phyloP scores from a whole-genome alignment of 2,113 vertebrate genomes.

The Serilophus lunatus region DNA sequence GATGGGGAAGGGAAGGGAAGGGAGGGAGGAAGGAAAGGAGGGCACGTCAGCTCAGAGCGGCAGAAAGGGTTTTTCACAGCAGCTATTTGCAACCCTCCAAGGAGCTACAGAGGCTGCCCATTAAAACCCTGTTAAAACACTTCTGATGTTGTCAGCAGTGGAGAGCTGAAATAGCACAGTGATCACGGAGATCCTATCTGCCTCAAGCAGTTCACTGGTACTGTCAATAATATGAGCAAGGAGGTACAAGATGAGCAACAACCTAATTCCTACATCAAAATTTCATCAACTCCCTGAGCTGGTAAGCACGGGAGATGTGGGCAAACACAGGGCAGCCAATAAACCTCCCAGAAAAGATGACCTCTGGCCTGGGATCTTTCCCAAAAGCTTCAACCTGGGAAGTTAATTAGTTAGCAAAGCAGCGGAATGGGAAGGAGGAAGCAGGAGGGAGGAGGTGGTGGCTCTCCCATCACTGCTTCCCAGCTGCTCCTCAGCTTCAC shows the following conservation, averaged over 20 bases:
- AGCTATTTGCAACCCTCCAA: constrained; percentile 92
- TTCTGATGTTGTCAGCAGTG: constrained; percentile 94
- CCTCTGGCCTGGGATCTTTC: constrained; percentile 67
- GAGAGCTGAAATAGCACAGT: constrained; percentile 77
- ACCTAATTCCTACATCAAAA: constrained; percentile 97
- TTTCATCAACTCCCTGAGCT: constrained; percentile 85
- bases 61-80: constrained; percentile 77
- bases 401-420: constrained; percentile 15
- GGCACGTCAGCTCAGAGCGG: constrained; percentile 81
- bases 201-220: constrained; percentile 81
- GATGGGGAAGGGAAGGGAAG: constrained; percentile 40
- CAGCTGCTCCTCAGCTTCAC: neutral
- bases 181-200: constrained; percentile 81
- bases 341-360: constrained; percentile 63
- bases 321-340: constrained; percentile 68
- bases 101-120: constrained; percentile 88
- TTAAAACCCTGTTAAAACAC: constrained; percentile 99
- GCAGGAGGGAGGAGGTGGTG: neutral
- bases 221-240: constrained; percentile 97
- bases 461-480: neutral
- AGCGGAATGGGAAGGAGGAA: neutral
- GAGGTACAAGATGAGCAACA: constrained; percentile 96
- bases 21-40: constrained; percentile 75
- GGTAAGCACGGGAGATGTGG: constrained; percentile 56
- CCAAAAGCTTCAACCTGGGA: constrained; percentile 65